Conservation (phyloP, 2,888 invertebrate genomes). For the Melitaea athalia region DNA sequence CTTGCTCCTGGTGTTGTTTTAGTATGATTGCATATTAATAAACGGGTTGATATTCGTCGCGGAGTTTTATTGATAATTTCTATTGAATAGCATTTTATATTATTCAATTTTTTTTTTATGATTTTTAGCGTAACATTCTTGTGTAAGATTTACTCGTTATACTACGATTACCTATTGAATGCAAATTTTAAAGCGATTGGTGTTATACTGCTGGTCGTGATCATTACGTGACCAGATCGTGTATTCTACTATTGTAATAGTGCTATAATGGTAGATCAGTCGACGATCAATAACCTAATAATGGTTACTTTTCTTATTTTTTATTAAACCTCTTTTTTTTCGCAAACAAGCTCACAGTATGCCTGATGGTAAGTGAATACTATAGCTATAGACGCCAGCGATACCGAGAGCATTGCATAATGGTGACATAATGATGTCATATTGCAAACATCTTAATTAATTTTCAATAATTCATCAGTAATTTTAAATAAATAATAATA, state of each 20-base stretch:
- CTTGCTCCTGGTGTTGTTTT: not conserved
- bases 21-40: not conserved
- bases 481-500: too few species aligned
- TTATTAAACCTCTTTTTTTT: too few species aligned
- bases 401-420: too few species aligned
- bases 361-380: too few species aligned
- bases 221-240: constrained; percentile 4
- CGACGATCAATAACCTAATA: too few species aligned
- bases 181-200: not conserved
- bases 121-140: not conserved
- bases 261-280: too few species aligned
- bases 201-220: not conserved
- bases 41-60: not conserved
- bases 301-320: too few species aligned
- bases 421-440: too few species aligned
- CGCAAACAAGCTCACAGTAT: too few species aligned
- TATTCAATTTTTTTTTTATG: not conserved
- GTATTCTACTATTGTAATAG: not conserved
- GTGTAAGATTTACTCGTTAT: not conserved
- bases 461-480: too few species aligned
- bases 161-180: not conserved
- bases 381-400: too few species aligned
- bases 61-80: not conserved
- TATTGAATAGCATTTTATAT: not conserved
- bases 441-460: too few species aligned